Conservation (phyloP, 2,888 invertebrate genomes). For the Melipona beecheii region DNA sequence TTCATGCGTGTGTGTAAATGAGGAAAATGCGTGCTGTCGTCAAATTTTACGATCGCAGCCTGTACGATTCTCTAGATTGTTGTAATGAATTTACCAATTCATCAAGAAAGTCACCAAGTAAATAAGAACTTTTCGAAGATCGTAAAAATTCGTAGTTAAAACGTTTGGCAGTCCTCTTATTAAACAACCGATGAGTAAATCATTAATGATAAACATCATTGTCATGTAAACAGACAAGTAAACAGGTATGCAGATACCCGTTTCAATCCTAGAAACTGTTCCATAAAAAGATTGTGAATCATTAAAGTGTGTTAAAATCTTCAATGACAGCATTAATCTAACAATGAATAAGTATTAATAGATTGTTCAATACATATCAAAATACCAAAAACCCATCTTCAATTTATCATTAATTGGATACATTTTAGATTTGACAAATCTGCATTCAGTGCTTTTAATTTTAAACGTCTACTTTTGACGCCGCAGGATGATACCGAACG, state of each 20-base stretch:
- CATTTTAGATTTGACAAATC: too few species aligned
- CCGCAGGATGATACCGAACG: too few species aligned
- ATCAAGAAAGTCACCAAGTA: neutral
- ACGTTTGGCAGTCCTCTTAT: neutral
- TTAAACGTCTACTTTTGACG: too few species aligned
- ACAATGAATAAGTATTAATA: neutral
- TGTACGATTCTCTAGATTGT: neutral
- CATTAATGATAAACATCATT: neutral
- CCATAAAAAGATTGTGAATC: neutral
- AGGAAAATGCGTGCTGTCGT: neutral
- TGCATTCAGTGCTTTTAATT: too few species aligned
- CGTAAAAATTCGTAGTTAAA: neutral
- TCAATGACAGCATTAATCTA: neutral
- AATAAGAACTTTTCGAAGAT: too few species aligned
- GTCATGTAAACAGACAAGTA: neutral
- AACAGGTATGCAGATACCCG: neutral
- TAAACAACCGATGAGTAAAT: neutral
- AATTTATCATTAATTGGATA: too few species aligned
- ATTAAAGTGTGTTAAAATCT: conserved; percentile 3
- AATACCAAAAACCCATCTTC: too few species aligned
- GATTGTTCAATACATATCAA: too few species aligned
- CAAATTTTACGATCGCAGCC: neutral
- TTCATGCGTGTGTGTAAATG: neutral
- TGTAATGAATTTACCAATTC: neutral
- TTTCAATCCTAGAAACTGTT: neutral